These are phyloP conservation scores for Lutraria lutraria DNA, from an alignment of 2,888 invertebrate species.

Conservation along the genomic window DNA sequence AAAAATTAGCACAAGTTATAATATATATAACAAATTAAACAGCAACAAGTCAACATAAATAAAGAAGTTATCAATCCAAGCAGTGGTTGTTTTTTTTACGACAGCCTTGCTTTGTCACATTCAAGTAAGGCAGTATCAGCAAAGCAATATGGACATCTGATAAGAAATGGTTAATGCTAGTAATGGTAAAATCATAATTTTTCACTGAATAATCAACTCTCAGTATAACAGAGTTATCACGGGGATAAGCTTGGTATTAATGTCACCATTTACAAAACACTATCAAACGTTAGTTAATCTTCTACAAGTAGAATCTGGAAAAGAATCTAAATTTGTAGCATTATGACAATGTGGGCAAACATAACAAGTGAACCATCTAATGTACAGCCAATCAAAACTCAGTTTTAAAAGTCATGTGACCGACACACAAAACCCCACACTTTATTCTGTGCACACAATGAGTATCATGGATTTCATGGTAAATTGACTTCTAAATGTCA, in stretches of 20 bases:
- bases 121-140: neutral
- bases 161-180: neutral
- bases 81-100: neutral
- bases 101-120: neutral
- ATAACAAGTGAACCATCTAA: neutral
- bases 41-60: slow-evolving; percentile 14
- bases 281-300: slow-evolving; percentile 17
- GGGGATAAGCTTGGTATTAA: neutral
- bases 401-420: neutral
- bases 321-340: slow-evolving; percentile 39
- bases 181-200: neutral
- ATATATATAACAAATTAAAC: slow-evolving; percentile 38
- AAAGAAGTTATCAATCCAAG: neutral
- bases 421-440: neutral
- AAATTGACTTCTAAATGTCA: neutral
- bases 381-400: neutral
- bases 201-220: neutral
- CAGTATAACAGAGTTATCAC: neutral
- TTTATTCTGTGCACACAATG: neutral
- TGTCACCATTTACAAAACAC: neutral
- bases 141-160: neutral
- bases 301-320: slow-evolving; percentile 37
- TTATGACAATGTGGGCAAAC: slow-evolving; percentile 36
- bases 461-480: neutral
- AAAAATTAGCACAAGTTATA: slow-evolving; percentile 61